Base-by-base conservation (phyloP, 2,888 invertebrate species). In the Tholera decimalis region DNA sequence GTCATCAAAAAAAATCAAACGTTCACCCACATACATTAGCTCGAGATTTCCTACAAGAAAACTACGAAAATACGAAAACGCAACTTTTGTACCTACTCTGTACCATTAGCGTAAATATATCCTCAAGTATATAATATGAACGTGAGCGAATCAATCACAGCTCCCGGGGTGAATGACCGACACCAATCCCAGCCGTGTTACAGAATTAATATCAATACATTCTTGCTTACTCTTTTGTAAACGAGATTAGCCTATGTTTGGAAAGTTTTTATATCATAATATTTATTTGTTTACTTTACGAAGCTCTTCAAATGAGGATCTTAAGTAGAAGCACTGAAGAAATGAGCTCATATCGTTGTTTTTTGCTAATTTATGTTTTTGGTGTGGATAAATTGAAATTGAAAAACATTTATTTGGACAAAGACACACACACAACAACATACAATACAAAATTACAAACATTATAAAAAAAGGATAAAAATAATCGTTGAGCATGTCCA, bases 121-220 rank as follows among this genome's bases (percentile, higher is more conserved):
- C 6, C 15, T 37, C n/a, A 39, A 2, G 26, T 20, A 44, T n/a
- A 11, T 46, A 33, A 24, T 33, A 43, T 4, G 3, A 35, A 46
- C 43, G 70, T 55, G 41, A 22, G 44, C 43, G 6, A 37, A 71
- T 71, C 49, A 70, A 33, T 77, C 41, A 54, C 15, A 30, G 33
- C 43, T 30, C 37, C 20, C 15, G 0, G 11, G 49, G 47, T 54
- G 15, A 76, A 70, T 49, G 53, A 69, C 56, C 70, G 47, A 44
- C 30, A 41, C 6, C 11, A n/a, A 46, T 39, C 24, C 20, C 9
- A 54, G 43, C 54, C 72, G 39, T 69, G 76, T 24, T 57, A n/a
- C 18, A 18, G 72, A 73, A 73, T 76, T 71, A 71, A 70, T 71
- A 71, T 57, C 49, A 41, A 56, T 53, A 57, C 30, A 8, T 57